These are phyloP conservation scores for Lamprologus tigripictilis DNA, from an alignment of 2,113 vertebrate genomes.

Conservation along the genomic window DNA sequence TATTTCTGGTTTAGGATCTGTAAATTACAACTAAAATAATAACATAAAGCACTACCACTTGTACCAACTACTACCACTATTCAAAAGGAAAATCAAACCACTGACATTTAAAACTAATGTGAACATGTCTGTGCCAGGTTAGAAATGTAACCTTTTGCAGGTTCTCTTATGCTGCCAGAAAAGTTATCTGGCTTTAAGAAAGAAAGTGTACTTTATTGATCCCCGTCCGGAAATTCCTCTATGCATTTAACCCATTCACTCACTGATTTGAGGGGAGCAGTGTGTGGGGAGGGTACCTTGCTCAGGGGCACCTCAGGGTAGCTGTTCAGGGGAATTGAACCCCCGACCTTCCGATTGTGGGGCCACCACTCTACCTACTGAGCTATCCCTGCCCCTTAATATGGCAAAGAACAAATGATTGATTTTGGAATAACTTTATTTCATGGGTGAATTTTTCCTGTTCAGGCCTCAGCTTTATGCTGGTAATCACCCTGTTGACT, in stretches of 20 bases:
- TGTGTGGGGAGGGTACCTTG: no score
- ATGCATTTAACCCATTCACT: no score
- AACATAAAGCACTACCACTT: neutral
- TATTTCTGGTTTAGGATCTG: neutral
- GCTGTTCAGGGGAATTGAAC: no score
- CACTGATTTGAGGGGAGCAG: no score
- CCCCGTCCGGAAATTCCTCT: rapidly evolving
- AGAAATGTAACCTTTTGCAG: neutral
- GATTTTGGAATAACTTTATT: neutral
- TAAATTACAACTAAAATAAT: neutral
- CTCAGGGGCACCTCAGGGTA: no score
- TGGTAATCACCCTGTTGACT: neutral
- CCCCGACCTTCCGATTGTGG: rapidly evolving
- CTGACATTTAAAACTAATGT: neutral
- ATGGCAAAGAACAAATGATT: neutral
- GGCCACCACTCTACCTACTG: no score
- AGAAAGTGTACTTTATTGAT: no score
- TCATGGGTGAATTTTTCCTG: neutral
- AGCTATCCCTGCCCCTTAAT: neutral
- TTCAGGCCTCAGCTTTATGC: neutral
- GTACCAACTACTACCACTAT: neutral
- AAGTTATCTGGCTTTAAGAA: neutral
- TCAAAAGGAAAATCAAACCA: neutral
- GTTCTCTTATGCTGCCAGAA: neutral
- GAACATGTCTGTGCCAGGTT: neutral